A percentile compares a stretch with the other conserved stretches of the same genome.
These are phyloP conservation scores for Gymnarchus niloticus DNA, from an alignment of 2,113 vertebrate species.

Conservation along the genomic window DNA sequence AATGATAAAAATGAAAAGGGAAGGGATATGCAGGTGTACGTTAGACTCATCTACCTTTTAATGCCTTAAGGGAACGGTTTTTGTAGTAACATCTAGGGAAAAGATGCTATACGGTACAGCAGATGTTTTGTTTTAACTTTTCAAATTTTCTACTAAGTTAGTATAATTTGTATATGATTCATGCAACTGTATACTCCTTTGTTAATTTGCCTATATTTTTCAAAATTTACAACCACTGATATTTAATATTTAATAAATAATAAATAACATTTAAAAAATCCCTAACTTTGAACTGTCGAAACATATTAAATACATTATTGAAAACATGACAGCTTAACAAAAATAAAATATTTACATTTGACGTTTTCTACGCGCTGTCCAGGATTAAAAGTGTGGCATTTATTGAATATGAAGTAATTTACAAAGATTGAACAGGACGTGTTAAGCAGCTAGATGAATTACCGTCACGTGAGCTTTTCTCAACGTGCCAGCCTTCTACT, in stretches of 20 bases:
- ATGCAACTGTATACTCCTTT: not conserved
- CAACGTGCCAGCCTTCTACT: too few relatives aligned
- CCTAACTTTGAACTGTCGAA: too few relatives aligned
- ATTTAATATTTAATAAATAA: too few relatives aligned
- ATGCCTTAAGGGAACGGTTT: not conserved
- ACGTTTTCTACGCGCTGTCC: not conserved
- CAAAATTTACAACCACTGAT: not conserved
- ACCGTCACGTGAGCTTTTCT: too few relatives aligned
- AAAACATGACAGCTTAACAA: not conserved
- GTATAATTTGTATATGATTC: not conserved
- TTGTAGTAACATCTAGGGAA: not conserved
- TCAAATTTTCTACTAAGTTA: too few relatives aligned
- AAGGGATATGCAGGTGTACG: not conserved
- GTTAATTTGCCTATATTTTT: not conserved
- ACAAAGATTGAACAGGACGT: too few relatives aligned
- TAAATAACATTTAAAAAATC: too few relatives aligned
- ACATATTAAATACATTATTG: not conserved
- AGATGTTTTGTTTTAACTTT: too few relatives aligned
- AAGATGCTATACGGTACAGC: not conserved
- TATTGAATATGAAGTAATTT: too few relatives aligned
- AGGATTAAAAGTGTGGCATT: not conserved
- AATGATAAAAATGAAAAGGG: not conserved
- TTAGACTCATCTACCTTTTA: not conserved
- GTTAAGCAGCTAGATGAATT: too few relatives aligned
- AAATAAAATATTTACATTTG: not conserved